Percentiles rank a stretch among this genome's conserved stretches.
Evolutionary conservation across 1,140 invertebrate genomes (phyloP).

Genomic region (Micrasema minimum): DNA sequence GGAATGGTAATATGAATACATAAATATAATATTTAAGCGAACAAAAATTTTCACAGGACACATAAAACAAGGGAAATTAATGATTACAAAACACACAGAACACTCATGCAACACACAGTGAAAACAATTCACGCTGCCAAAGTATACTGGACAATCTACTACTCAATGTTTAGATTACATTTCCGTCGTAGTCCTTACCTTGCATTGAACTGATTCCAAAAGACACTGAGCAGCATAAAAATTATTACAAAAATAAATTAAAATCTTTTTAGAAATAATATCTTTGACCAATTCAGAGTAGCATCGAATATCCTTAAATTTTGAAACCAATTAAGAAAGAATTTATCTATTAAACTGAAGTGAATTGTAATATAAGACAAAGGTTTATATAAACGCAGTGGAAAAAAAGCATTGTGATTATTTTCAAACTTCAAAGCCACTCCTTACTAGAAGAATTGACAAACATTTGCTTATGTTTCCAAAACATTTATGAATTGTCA

Average conservation of each 20-base stretch:
- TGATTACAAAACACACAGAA: slow-evolving; percentile 51
- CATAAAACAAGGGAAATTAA: slow-evolving; percentile 49
- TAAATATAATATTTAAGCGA: slow-evolving; percentile 44
- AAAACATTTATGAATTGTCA: slow-evolving; percentile 32
- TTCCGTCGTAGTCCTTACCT: slow-evolving; percentile 81
- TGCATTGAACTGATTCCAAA: slow-evolving; percentile 98
- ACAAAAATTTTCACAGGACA: slow-evolving; percentile 53
- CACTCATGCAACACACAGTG: slow-evolving; percentile 54
- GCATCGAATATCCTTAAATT: not conserved
- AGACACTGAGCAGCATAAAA: slow-evolving; percentile 86
- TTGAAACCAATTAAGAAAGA: slow-evolving; percentile 2
- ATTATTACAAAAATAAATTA: slow-evolving; percentile 64
- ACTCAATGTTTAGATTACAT: slow-evolving; percentile 45
- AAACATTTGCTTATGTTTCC: slow-evolving; percentile 1
- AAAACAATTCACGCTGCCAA: slow-evolving; percentile 40
- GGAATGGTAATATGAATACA: slow-evolving; percentile 19
- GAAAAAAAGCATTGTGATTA: slow-evolving; percentile 23
- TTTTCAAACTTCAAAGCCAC: slow-evolving; percentile 26
- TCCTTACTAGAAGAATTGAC: slow-evolving; percentile 17
- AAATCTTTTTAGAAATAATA: slow-evolving; percentile 36
- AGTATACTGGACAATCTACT: slow-evolving; percentile 47
- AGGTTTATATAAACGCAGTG: slow-evolving; percentile 20
- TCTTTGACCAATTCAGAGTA: not conserved
- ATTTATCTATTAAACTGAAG: not conserved
- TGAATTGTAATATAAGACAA: not conserved